phyloP scores from a whole-genome alignment of 35 echinoderm and acorn worm genomes.

The Heliocidaris erythrogramma region DNA sequence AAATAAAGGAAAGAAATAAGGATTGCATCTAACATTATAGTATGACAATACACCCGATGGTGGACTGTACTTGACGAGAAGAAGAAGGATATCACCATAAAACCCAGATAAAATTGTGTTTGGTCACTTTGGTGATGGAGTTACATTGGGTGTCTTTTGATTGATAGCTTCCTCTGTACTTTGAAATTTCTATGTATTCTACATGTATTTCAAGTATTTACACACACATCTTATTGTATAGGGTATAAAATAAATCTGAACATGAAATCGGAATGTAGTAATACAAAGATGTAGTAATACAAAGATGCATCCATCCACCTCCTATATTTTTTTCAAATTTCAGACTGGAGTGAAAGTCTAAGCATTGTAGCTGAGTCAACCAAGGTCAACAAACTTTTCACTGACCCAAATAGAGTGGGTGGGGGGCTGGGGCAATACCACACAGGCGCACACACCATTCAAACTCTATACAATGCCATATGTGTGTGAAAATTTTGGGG shows the following conservation, averaged over 20 bases:
- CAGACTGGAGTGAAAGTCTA: slow-evolving; percentile 14
- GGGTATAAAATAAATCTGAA: not conserved
- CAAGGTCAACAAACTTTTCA: slow-evolving; percentile 37
- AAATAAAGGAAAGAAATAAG: not conserved
- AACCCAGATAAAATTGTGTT: not conserved
- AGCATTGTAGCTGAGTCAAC: not conserved
- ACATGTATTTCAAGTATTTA: not conserved
- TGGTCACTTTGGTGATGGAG: not conserved
- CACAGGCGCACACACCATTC: no score
- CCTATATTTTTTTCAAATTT: not conserved
- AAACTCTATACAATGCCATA: no score
- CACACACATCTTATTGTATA: not conserved
- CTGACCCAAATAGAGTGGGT: not conserved
- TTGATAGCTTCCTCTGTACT: not conserved
- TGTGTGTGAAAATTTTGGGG: no score
- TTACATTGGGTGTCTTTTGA: not conserved
- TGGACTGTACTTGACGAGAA: no score
- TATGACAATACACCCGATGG: no score
- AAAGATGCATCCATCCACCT: not conserved
- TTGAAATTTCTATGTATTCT: not conserved
- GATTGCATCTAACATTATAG: no score
- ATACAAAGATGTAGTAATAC: no score
- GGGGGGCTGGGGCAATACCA: no score
- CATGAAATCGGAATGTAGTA: not conserved
- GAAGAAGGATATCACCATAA: not conserved